Conservation (phyloP, 2,888 invertebrate species). For the Caenorhabditis sulstoni region DNA sequence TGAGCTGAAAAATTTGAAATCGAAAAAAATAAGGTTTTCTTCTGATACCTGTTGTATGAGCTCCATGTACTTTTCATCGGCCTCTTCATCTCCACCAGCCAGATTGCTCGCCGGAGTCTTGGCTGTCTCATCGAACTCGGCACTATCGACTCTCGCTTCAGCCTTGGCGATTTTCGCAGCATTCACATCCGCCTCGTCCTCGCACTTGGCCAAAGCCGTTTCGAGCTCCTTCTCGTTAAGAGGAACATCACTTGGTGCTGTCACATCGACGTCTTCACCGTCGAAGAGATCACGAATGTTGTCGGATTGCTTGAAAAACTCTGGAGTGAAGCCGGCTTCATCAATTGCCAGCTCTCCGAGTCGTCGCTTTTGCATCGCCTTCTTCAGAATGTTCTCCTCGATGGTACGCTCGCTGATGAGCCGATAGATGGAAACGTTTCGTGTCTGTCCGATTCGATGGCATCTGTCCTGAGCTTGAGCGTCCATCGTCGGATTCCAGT, state of each 20-base stretch:
- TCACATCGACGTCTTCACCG: conserved; percentile 72
- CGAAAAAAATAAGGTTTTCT: neutral
- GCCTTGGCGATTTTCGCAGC: conserved; percentile 75
- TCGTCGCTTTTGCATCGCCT: conserved; percentile 96
- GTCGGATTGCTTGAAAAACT: conserved; percentile 87
- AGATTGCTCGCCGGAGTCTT: conserved; percentile 9
- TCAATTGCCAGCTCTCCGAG: conserved; percentile 98
- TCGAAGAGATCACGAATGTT: conserved; percentile 79
- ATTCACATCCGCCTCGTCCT: conserved; percentile 78
- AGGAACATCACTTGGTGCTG: conserved; percentile 59
- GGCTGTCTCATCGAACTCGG: conserved; percentile 68
- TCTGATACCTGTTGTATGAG: conserved; percentile 64
- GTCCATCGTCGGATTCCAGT: conserved; percentile 92
- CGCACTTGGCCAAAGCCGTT: conserved; percentile 74
- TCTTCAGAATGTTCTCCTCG: conserved; percentile 98
- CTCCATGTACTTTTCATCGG: conserved; percentile 72
- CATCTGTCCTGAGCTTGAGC: conserved; percentile 90
- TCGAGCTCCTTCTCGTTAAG: conserved; percentile 73
- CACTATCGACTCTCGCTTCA: conserved; percentile 70
- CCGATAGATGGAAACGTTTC: conserved; percentile 98
- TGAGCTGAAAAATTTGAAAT: conserved; percentile 88
- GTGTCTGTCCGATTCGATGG: conserved; percentile 98
- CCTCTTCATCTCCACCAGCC: conserved; percentile 60
- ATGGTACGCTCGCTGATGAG: conserved; percentile 96
- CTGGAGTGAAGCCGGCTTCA: conserved; percentile 97